A percentile compares a stretch with the other conserved stretches of the same genome.
Conservation (phyloP, 2,113 vertebrate species). For the Galeopterus variegatus region DNA sequence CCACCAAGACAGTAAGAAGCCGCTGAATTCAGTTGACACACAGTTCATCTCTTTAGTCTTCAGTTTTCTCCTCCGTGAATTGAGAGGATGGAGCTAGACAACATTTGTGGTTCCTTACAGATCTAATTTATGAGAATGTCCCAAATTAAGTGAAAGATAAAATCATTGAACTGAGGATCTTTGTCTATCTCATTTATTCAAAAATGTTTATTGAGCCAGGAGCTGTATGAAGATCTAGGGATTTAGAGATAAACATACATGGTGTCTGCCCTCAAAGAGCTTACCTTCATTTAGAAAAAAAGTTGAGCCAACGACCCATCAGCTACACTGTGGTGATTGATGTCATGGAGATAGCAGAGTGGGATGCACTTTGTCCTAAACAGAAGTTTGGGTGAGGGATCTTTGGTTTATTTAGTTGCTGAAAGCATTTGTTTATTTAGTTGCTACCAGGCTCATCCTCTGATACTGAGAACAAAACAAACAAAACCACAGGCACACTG, state of each 20-base stretch:
- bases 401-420: background rate
- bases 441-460: background rate
- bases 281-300: background rate
- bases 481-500: background rate
- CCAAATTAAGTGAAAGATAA: slow-evolving; percentile 5
- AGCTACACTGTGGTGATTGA: background rate
- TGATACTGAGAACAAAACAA: background rate
- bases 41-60: background rate
- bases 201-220: background rate
- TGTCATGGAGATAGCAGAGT: background rate
- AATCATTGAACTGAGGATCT: background rate
- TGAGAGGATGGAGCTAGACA: background rate
- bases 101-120: background rate
- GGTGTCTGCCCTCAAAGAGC: background rate
- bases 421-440: background rate
- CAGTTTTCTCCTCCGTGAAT: background rate
- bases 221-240: background rate
- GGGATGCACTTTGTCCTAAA: background rate
- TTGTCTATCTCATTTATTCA: slow-evolving; percentile 28
- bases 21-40: background rate
- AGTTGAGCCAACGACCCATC: background rate
- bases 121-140: slow-evolving; percentile 18
- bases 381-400: background rate
- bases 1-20: background rate
- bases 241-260: background rate